phyloP scores from a whole-genome alignment of 2,113 vertebrate genomes.

The Nerophis ophidion region DNA sequence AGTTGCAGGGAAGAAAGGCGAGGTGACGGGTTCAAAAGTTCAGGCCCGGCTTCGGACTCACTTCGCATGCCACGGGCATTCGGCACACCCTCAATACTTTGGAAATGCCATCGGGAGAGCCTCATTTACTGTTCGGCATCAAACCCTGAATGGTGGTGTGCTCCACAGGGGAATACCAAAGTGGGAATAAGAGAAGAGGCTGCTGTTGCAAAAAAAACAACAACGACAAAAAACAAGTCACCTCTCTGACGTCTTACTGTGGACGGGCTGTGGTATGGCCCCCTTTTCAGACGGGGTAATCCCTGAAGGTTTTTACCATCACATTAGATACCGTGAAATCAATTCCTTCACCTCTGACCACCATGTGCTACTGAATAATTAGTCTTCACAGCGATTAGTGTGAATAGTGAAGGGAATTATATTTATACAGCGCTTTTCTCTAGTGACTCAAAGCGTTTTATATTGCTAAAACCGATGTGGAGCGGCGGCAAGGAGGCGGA shows the following conservation, averaged over 20 bases:
- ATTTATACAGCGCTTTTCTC: too few relatives aligned
- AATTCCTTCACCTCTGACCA: conserved; percentile 57
- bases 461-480: too few relatives aligned
- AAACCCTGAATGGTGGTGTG: conserved; percentile 47
- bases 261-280: conserved; percentile 38
- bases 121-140: conserved; percentile 53
- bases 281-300: conserved; percentile 49
- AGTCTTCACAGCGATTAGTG: too few relatives aligned
- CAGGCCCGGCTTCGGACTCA: conserved; percentile 59
- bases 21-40: conserved; percentile 76
- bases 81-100: conserved; percentile 55
- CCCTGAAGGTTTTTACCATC: conserved; percentile 51
- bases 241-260: conserved; percentile 28
- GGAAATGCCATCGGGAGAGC: conserved; percentile 49
- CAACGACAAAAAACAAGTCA: too few relatives aligned
- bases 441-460: too few relatives aligned
- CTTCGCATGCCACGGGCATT: conserved; percentile 69
- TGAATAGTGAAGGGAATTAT: too few relatives aligned
- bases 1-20: conserved; percentile 57
- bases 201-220: too few relatives aligned
- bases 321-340: conserved; percentile 66
- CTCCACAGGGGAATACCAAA: conserved; percentile 61
- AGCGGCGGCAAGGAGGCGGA: too few relatives aligned
- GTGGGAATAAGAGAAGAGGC: conserved; percentile 33
- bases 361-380: too few relatives aligned